Conservation (phyloP, 2,888 invertebrate genomes). For the Adelognathus sp. region DNA sequence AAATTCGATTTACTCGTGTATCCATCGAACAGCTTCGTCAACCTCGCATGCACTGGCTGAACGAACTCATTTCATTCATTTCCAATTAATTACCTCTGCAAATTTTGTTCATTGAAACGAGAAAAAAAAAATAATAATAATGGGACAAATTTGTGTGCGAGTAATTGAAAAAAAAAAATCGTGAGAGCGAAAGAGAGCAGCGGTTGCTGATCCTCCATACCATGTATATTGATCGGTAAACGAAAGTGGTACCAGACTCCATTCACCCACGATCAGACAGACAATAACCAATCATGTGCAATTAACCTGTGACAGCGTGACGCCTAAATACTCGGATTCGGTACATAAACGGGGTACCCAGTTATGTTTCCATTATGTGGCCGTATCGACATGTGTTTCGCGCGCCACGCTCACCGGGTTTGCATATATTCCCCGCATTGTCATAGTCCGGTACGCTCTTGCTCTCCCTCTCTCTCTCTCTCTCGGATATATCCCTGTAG, state of each 20-base stretch:
- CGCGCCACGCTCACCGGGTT: conserved; percentile 62
- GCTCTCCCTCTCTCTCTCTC: too few species aligned
- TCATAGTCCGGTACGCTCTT: conserved; percentile 55
- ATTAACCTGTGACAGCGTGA: conserved; percentile 79
- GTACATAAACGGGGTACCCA: conserved; percentile 66
- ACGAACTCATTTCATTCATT: conserved; percentile 5
- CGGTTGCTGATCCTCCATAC: not conserved
- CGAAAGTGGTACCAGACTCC: conserved; percentile 49
- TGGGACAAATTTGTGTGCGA: conserved; percentile 36
- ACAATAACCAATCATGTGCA: conserved; percentile 80
- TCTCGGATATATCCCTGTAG: conserved; percentile 51
- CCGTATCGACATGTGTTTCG: conserved; percentile 80
- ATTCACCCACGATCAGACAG: conserved; percentile 63
- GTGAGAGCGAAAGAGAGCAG: not conserved
- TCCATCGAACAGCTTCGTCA: not conserved
- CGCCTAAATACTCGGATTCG: conserved; percentile 74
- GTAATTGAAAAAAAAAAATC: not conserved
- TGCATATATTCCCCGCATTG: conserved; percentile 61
- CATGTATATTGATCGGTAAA: conserved; percentile 38
- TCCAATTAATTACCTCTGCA: conserved; percentile 33
- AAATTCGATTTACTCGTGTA: not conserved
- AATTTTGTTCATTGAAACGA: conserved; percentile 61
- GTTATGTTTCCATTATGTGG: conserved; percentile 80
- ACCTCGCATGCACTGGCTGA: not conserved
- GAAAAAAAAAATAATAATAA: too few species aligned